These are phyloP conservation scores for Oncorhynchus mykiss DNA, from an alignment of 2,113 vertebrate species.

Conservation along the genomic window DNA sequence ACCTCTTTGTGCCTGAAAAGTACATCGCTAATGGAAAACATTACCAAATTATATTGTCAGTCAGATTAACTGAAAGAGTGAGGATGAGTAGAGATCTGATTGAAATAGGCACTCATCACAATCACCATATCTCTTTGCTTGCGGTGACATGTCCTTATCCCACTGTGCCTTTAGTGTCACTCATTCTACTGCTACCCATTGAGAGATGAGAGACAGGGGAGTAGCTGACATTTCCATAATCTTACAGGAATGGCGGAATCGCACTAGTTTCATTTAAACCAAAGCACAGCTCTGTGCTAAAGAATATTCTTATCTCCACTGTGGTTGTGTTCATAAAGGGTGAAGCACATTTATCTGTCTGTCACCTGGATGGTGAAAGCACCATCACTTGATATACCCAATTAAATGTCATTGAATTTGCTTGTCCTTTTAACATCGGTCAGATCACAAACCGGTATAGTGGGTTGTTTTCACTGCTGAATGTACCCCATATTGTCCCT, in stretches of 20 bases:
- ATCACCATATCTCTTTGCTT: conserved; percentile 47
- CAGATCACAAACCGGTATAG: neutral
- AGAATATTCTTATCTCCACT: conserved; percentile 66
- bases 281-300: conserved; percentile 59
- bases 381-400: neutral
- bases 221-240: conserved; percentile 68
- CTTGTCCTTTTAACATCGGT: neutral
- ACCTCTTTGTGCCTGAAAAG: conserved; percentile 53
- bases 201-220: conserved; percentile 38
- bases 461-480: neutral
- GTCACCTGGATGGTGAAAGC: conserved; percentile 27
- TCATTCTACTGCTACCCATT: conserved; percentile 25
- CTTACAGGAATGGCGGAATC: conserved; percentile 60
- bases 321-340: conserved; percentile 62
- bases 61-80: conserved; percentile 48
- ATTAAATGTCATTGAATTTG: neutral
- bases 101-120: conserved; percentile 51
- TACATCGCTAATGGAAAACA: conserved; percentile 61
- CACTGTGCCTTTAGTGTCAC: conserved; percentile 27
- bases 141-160: conserved; percentile 43
- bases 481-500: neutral
- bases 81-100: conserved; percentile 52
- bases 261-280: conserved; percentile 68
- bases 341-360: conserved; percentile 49
- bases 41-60: conserved; percentile 67